A percentile compares a stretch with the other conserved stretches of the same genome.
phyloP scores from a whole-genome alignment of 2,113 vertebrate species.

The Tringa solitaria region DNA sequence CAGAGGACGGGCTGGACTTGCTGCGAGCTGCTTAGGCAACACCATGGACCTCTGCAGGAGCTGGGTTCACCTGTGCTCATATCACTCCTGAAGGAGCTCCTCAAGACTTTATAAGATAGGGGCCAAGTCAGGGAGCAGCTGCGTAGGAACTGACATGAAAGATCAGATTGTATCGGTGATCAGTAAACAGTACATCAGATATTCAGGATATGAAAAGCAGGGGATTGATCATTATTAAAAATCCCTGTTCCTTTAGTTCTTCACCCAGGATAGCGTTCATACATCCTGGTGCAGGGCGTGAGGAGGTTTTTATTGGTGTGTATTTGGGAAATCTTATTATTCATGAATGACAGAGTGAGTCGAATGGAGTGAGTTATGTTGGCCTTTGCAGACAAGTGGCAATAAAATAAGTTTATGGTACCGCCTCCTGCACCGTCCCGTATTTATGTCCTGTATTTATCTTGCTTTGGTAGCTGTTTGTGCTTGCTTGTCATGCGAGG shows the following conservation, averaged over 20 bases:
- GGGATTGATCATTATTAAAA: neutral
- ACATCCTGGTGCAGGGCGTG: neutral
- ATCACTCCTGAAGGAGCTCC: neutral
- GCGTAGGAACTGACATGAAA: neutral
- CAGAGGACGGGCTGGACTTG: neutral
- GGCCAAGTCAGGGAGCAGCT: neutral
- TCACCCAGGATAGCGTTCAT: neutral
- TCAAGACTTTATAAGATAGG: neutral
- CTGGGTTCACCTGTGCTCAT: neutral
- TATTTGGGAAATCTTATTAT: slow-evolving; percentile 7
- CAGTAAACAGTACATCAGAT: neutral
- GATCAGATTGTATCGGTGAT: neutral
- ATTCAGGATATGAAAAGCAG: neutral
- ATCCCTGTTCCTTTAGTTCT: neutral
- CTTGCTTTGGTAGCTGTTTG: slow-evolving; percentile 11
- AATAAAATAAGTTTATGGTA: slow-evolving; percentile 60
- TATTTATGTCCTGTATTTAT: slow-evolving; percentile 55
- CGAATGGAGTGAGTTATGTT: slow-evolving; percentile 39
- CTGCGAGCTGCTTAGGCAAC: neutral
- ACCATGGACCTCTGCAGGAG: neutral
- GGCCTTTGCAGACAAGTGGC: slow-evolving; percentile 44
- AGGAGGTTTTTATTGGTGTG: neutral
- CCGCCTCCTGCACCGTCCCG: slow-evolving; percentile 12
- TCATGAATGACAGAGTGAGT: neutral
- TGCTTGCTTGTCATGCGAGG: neutral